A percentile compares a stretch with the other conserved stretches of the same genome.
Conservation (phyloP, 2,888 invertebrate species). For the Amblyjoppa fuscipennis region DNA sequence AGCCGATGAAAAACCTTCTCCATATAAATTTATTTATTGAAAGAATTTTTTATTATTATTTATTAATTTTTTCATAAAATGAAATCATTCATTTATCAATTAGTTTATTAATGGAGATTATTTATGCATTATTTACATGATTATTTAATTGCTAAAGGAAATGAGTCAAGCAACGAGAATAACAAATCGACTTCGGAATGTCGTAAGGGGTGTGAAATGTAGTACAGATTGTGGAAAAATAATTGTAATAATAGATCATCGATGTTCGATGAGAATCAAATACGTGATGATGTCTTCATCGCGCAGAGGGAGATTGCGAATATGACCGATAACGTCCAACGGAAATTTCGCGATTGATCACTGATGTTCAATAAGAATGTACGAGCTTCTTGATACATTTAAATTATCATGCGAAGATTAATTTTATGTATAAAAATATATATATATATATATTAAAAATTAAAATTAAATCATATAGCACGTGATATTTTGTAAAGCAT, state of each 20-base stretch:
- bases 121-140: not conserved
- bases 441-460: not conserved
- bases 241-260: not conserved
- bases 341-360: not conserved
- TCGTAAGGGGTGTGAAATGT: not conserved
- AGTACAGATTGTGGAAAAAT: not conserved
- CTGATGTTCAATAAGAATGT: not conserved
- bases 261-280: not conserved
- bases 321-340: conserved; percentile 1
- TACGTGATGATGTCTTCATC: not conserved
- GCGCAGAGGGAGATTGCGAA: not conserved
- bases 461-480: not conserved
- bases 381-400: not conserved
- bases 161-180: not conserved
- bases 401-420: too few relatives aligned
- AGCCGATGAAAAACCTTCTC: too few relatives aligned
- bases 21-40: too few relatives aligned
- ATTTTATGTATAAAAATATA: not conserved
- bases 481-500: too few relatives aligned
- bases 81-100: too few relatives aligned
- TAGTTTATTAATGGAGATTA: not conserved
- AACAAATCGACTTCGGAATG: not conserved
- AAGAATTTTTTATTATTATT: too few relatives aligned
- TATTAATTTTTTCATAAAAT: too few relatives aligned
- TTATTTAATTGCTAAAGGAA: not conserved